A percentile compares a stretch with the other conserved stretches of the same genome.
These are phyloP conservation scores for Mungos mungo DNA, from an alignment of 2,113 vertebrate genomes.

Conservation along the genomic window DNA sequence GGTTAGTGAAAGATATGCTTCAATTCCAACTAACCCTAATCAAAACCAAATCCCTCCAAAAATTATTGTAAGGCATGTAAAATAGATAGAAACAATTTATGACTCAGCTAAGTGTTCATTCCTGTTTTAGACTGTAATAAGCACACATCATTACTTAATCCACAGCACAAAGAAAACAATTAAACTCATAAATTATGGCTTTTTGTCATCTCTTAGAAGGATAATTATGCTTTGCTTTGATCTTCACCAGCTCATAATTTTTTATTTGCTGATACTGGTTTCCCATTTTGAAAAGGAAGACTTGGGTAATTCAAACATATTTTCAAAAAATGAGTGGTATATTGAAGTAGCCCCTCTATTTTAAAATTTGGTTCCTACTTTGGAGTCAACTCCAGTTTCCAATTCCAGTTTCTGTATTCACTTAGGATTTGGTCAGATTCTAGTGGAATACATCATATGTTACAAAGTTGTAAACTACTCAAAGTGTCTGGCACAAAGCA, in stretches of 20 bases:
- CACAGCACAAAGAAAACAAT: slow-evolving; percentile 45
- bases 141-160: slow-evolving; percentile 45
- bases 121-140: slow-evolving; percentile 35
- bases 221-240: slow-evolving; percentile 54
- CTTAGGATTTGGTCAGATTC: not conserved
- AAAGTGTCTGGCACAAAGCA: not conserved
- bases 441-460: not conserved
- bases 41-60: slow-evolving; percentile 53
- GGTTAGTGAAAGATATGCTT: slow-evolving; percentile 6
- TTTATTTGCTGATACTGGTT: slow-evolving; percentile 41
- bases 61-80: not conserved
- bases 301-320: slow-evolving; percentile 33
- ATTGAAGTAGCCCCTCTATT: slow-evolving; percentile 15
- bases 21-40: slow-evolving; percentile 14
- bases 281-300: slow-evolving; percentile 5
- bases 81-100: slow-evolving; percentile 44
- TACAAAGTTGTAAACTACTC: slow-evolving; percentile 42
- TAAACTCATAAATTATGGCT: slow-evolving; percentile 18
- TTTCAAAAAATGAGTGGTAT: slow-evolving; percentile 28
- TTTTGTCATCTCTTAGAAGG: slow-evolving; percentile 43
- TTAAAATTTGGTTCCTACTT: slow-evolving; percentile 38
- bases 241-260: slow-evolving; percentile 48
- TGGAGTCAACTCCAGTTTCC: slow-evolving; percentile 8
- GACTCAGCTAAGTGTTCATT: slow-evolving; percentile 38
- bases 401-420: slow-evolving; percentile 16